Percentiles rank a stretch among this genome's conserved stretches.
These are phyloP conservation scores for Pelagia noctiluca DNA, from an alignment of 30 jellyfish, hydroid and myxozoan genomes.

Conservation along the genomic window DNA sequence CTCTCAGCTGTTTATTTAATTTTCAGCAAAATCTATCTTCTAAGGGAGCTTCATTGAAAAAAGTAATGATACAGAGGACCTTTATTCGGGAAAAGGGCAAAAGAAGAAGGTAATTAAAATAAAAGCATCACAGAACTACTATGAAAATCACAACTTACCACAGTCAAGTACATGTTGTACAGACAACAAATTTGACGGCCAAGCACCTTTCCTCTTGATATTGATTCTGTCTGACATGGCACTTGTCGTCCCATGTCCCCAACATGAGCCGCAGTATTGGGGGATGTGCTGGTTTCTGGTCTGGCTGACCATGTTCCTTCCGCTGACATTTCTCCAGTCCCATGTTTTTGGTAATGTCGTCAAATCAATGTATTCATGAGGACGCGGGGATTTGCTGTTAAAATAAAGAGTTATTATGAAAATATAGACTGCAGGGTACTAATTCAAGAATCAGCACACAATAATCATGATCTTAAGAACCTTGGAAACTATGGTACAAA, in stretches of 20 bases:
- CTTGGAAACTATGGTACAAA: too few species aligned
- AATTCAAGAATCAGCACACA: too few species aligned
- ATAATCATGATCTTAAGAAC: too few species aligned
- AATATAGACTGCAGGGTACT: too few species aligned
- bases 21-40: too few species aligned
- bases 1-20: too few species aligned
- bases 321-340: conserved; percentile 95
- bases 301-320: conserved; percentile 77
- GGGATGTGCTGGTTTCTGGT: conserved; percentile 97
- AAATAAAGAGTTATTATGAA: too few species aligned
- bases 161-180: conserved; percentile 96
- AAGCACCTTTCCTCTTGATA: conserved; percentile 84
- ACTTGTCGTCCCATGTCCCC: conserved; percentile 99
- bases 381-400: too few species aligned
- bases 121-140: not conserved
- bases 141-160: conserved; percentile 60
- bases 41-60: not conserved
- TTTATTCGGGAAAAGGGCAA: not conserved
- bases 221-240: conserved; percentile 94
- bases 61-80: not conserved
- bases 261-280: conserved; percentile 98
- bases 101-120: too few species aligned
- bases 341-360: conserved; percentile 71
- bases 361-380: conserved; percentile 72
- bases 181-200: conserved; percentile 91